Evolutionary conservation across 2,797 vertebrate species (phyloP), one percentile per base, ranked within the genome.

Genomic region (Cryptoprocta ferox): DNA sequence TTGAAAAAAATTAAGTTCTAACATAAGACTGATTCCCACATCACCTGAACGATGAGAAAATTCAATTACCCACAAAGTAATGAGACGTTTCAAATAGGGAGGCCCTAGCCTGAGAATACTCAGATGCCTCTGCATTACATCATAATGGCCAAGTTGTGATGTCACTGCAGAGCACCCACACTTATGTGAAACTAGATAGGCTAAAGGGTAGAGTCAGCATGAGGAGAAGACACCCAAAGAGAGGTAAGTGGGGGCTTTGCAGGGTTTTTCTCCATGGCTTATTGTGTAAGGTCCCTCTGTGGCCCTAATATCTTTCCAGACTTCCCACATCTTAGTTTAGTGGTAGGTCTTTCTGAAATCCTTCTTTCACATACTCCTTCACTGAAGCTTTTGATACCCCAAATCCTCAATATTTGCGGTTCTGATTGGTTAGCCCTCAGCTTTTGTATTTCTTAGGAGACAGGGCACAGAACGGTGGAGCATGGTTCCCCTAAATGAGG

Each of bases 101-200:
- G 95, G 73, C 71, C 79, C n/a, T 75, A 79, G 18, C 53, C 61
- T 37, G 56, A 95, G 37, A 89, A 88, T 48, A 88, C 75, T 93
- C 61, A 50, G 45, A n/a, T 94, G 45, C 48, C 18, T 90, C 56
- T 73, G 82, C 7, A 28, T 96, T 84, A 68, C 87, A 81, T 98
- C 97, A 98, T 68, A 98, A 97, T 94, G 83, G 50, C 70, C 59
- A 78, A 90, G 24, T 42, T 95, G 59, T 98, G 98, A 98, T 80
- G 95, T 97, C 94, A 94, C 32, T 61, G 61, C 37, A 35, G 37
- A 79, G 61, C 56, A 71, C 30, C 21, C 21, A 35, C 32, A 61
- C 48, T 48, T 48, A 19, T 2, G 42, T 82, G 71, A 91, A 94
- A 66, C 83, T 71, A 83, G 68, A 79, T 53, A 32, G 82, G 86